phyloP scores from a whole-genome alignment of 2,888 invertebrate species.

The Stenolophus ochropezus region DNA sequence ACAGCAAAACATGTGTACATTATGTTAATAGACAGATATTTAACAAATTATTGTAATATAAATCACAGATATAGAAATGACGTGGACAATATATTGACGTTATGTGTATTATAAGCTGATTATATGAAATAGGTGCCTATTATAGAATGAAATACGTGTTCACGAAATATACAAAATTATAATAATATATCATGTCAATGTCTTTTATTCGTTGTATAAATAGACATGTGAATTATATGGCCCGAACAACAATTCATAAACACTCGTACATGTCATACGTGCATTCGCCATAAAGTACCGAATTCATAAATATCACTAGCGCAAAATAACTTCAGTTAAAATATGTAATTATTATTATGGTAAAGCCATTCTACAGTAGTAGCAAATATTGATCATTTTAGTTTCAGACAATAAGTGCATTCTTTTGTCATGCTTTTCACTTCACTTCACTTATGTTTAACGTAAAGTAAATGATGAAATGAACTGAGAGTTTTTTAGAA shows the following conservation, averaged over 20 bases:
- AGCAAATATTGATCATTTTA: too few species aligned
- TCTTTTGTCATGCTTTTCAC: too few species aligned
- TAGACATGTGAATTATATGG: background rate
- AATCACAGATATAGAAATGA: slow-evolving; percentile 18
- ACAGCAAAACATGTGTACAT: background rate
- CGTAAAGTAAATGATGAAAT: too few species aligned
- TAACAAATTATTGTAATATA: slow-evolving; percentile 28
- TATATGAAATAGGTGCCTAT: background rate
- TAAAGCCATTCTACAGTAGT: too few species aligned
- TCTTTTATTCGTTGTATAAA: background rate
- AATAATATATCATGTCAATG: background rate
- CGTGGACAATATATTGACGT: background rate
- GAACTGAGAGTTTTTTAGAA: too few species aligned
- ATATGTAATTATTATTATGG: too few species aligned
- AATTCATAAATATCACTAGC: too few species aligned
- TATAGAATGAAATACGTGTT: background rate
- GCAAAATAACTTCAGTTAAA: too few species aligned
- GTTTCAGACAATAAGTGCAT: too few species aligned
- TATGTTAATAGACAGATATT: slow-evolving; percentile 13
- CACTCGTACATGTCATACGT: background rate
- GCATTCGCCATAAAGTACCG: background rate
- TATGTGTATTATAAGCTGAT: background rate
- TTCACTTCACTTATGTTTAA: too few species aligned
- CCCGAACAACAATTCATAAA: background rate
- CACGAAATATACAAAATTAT: background rate